Percentiles rank a stretch among this genome's conserved stretches.
Evolutionary conservation across 30 jellyfish, hydroid and myxozoan genomes (phyloP).

Genomic region (Haliclystus octoradiatus): DNA sequence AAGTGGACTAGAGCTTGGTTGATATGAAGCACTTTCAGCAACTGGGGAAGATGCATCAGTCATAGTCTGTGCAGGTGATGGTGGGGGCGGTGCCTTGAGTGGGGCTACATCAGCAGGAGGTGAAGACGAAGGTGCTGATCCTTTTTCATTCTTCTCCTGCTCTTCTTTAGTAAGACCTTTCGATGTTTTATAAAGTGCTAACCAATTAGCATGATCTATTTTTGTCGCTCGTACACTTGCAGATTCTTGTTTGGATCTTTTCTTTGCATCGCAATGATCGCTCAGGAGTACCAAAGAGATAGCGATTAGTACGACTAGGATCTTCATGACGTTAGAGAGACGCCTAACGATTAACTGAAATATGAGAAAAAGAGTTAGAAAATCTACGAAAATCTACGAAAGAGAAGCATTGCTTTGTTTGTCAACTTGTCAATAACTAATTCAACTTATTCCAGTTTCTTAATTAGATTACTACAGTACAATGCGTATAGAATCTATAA

Average conservation of each 20-base stretch:
- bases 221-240: conserved; percentile 39
- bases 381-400: no score
- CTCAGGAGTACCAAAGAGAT: conserved; percentile 15
- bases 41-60: conserved; percentile 5
- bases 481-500: no score
- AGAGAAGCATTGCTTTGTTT: no score
- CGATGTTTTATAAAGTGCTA: conserved; percentile 34
- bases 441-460: no score
- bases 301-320: no score
- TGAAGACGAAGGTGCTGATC: conserved; percentile 12
- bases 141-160: conserved; percentile 6
- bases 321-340: no score
- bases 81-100: conserved; percentile 21
- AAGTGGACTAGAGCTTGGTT: conserved; percentile 3
- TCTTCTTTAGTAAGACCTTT: conserved; percentile 14
- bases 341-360: no score
- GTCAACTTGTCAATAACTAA: no score
- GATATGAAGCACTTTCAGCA: conserved; percentile 5
- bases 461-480: no score
- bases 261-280: conserved; percentile 11
- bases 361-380: no score
- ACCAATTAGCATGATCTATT: conserved; percentile 64
- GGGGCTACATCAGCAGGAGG: conserved; percentile 34
- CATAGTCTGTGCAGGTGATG: conserved; percentile 8
- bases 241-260: conserved; percentile 34